Evolutionary conservation across 1,140 invertebrate species (phyloP).

Genomic region (Heliconius eleuchia): DNA sequence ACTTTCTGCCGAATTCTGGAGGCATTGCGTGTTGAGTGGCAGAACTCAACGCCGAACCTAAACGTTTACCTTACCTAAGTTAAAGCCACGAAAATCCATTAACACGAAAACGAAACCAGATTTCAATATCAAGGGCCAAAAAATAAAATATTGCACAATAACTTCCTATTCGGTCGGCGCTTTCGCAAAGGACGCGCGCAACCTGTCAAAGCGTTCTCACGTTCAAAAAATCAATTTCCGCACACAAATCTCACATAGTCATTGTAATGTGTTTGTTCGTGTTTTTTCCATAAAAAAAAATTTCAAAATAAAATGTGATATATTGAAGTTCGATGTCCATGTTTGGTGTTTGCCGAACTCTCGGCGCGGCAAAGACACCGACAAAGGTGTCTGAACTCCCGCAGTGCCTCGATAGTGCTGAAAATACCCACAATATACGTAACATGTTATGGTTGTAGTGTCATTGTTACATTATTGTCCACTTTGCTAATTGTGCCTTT

Average conservation of each 20-base stretch:
- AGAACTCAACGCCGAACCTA: too few species aligned
- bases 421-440: constrained; percentile 69
- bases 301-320: constrained; percentile 55
- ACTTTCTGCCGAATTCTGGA: too few species aligned
- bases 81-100: not conserved
- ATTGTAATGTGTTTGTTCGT: constrained; percentile 61
- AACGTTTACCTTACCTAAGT: too few species aligned
- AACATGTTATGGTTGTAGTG: constrained; percentile 72
- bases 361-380: constrained; percentile 41
- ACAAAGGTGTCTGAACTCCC: constrained; percentile 58
- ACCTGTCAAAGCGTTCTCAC: constrained; percentile 77
- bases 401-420: constrained; percentile 69
- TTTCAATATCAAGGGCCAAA: not conserved
- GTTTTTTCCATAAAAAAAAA: too few species aligned
- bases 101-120: not conserved
- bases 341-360: constrained; percentile 48
- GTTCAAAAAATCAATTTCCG: constrained; percentile 79
- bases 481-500: constrained; percentile 59
- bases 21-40: too few species aligned
- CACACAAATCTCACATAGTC: constrained; percentile 74
- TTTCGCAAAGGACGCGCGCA: constrained; percentile 44
- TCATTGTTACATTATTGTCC: constrained; percentile 60
- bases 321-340: constrained; percentile 64
- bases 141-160: constrained; percentile 48
- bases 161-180: constrained; percentile 33